Evolutionary conservation across 2,797 vertebrate genomes (phyloP).

Genomic region (Peromyscus attwateri): DNA sequence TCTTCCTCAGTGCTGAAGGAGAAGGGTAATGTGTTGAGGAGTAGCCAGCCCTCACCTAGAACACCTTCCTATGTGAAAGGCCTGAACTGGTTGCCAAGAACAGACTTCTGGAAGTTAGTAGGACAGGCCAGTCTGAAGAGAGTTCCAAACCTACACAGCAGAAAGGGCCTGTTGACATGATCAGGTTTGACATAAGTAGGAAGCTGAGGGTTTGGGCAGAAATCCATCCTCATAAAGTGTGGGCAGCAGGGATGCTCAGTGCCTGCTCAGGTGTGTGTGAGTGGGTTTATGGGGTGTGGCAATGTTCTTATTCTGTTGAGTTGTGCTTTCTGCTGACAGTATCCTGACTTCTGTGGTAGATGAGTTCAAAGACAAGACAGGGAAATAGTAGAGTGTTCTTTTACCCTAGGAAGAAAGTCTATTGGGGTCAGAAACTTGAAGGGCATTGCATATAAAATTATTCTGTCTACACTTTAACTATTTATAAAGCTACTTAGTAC

Average conservation of each 20-base stretch:
- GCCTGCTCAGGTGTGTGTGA: background rate
- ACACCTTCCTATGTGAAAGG: background rate
- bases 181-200: background rate
- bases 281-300: background rate
- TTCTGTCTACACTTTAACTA: background rate
- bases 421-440: background rate
- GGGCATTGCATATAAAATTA: background rate
- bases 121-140: background rate
- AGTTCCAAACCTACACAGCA: background rate
- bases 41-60: background rate
- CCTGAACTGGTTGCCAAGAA: background rate
- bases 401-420: background rate
- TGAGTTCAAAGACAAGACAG: background rate
- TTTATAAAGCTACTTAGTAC: conserved; percentile 26
- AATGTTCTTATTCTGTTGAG: background rate
- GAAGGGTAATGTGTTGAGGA: background rate
- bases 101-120: background rate
- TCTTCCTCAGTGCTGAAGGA: background rate
- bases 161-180: background rate
- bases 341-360: background rate
- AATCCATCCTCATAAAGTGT: background rate
- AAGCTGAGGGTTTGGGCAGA: background rate
- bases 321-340: conserved; percentile 26
- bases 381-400: background rate
- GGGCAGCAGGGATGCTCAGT: background rate